Percentiles rank a stretch among this genome's conserved stretches.
Evolutionary conservation across 2,797 vertebrate genomes (phyloP).

Genomic region (Amazonetta brasiliensis): DNA sequence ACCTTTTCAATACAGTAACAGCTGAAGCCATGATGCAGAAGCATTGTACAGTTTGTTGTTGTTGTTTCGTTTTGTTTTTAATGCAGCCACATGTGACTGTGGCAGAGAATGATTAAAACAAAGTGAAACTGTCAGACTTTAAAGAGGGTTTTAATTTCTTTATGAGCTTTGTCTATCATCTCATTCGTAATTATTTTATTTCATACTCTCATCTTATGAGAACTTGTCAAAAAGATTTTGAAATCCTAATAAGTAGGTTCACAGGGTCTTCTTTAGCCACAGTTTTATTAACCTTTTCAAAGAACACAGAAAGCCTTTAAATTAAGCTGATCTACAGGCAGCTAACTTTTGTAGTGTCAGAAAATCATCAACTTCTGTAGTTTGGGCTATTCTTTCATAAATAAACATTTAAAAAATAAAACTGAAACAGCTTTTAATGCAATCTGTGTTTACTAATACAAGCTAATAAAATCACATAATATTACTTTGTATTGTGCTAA

Average conservation of each 20-base stretch:
- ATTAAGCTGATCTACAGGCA: slow-evolving; percentile 75
- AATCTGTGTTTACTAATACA: slow-evolving; percentile 80
- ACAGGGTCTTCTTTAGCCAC: slow-evolving; percentile 53
- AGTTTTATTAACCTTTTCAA: slow-evolving; percentile 66
- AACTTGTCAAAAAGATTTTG: slow-evolving; percentile 69
- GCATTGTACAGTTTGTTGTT: background rate
- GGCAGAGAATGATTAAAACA: slow-evolving; percentile 36
- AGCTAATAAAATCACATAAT: slow-evolving; percentile 77
- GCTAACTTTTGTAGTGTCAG: slow-evolving; percentile 72
- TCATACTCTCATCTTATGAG: slow-evolving; percentile 16
- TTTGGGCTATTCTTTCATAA: slow-evolving; percentile 67
- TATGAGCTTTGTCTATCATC: slow-evolving; percentile 55
- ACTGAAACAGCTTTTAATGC: slow-evolving; percentile 77
- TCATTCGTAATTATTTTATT: slow-evolving; percentile 60
- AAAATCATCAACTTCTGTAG: slow-evolving; percentile 64
- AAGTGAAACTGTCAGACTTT: slow-evolving; percentile 47
- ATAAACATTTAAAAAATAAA: slow-evolving; percentile 74
- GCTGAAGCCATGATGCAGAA: background rate
- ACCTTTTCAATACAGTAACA: background rate
- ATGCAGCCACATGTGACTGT: background rate
- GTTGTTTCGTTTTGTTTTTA: background rate
- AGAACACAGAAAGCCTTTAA: slow-evolving; percentile 71
- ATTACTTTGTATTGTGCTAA: slow-evolving; percentile 77
- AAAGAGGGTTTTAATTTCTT: slow-evolving; percentile 55
- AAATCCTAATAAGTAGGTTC: slow-evolving; percentile 67